These are phyloP conservation scores for Metopia argyrocephala DNA, from an alignment of 2,888 invertebrate genomes.

Conservation along the genomic window DNA sequence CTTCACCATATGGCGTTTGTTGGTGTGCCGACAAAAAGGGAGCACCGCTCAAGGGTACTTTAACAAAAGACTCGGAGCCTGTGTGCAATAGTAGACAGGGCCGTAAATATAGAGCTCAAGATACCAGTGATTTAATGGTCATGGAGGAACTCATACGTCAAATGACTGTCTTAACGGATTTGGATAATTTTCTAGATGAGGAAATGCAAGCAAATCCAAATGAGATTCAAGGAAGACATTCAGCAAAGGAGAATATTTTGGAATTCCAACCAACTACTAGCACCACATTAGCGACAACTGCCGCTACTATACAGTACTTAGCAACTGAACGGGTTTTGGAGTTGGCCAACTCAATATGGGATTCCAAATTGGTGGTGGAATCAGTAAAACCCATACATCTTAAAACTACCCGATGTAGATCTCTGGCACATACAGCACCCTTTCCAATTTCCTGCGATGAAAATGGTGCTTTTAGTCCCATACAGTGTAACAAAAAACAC, in stretches of 20 bases:
- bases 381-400: slow-evolving; percentile 70
- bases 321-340: slow-evolving; percentile 74
- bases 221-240: slow-evolving; percentile 43
- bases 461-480: slow-evolving; percentile 85
- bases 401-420: slow-evolving; percentile 78
- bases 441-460: slow-evolving; percentile 82
- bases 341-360: slow-evolving; percentile 73
- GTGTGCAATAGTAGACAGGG: slow-evolving; percentile 90
- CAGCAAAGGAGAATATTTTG: slow-evolving; percentile 48
- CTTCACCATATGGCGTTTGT: slow-evolving; percentile 83
- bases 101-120: slow-evolving; percentile 80
- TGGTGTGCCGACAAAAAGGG: slow-evolving; percentile 93
- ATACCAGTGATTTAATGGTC: slow-evolving; percentile 80
- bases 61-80: slow-evolving; percentile 87
- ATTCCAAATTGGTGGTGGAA: slow-evolving; percentile 76
- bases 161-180: slow-evolving; percentile 81
- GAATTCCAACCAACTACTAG: background rate
- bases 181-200: slow-evolving; percentile 72
- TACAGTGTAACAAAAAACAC: slow-evolving; percentile 83
- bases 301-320: slow-evolving; percentile 74
- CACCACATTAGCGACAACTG: background rate
- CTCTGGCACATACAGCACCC: slow-evolving; percentile 76
- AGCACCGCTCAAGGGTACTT: slow-evolving; percentile 88
- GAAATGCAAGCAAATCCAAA: slow-evolving; percentile 57
- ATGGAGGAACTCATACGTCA: slow-evolving; percentile 86